Percentiles rank a stretch among this genome's conserved stretches.
These are phyloP conservation scores for Cydia amplana DNA, from an alignment of 1,140 invertebrate genomes.

Conservation along the genomic window DNA sequence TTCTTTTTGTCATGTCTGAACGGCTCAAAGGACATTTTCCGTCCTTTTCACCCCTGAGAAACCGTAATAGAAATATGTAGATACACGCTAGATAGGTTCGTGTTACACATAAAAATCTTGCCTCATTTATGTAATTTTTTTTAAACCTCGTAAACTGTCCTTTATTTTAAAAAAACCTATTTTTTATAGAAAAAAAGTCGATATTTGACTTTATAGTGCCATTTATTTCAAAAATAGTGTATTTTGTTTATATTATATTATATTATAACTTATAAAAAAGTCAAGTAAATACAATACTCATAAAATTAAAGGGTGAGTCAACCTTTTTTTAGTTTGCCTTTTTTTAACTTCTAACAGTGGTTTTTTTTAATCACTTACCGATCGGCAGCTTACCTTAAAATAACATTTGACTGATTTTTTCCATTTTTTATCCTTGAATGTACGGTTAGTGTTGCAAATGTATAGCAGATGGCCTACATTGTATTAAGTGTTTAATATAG, in stretches of 20 bases:
- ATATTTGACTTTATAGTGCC: no score
- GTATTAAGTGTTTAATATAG: constrained; percentile 62
- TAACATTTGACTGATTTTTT: constrained; percentile 21
- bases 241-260: no score
- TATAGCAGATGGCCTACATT: constrained; percentile 57
- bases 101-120: constrained; percentile 23
- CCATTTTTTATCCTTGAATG: constrained; percentile 6
- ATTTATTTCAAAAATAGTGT: no score
- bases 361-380: background rate
- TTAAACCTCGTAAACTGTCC: background rate
- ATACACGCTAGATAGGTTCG: constrained; percentile 28
- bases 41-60: constrained; percentile 20
- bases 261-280: no score
- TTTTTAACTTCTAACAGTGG: background rate
- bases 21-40: constrained; percentile 15
- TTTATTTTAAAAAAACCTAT: no score
- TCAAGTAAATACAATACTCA: no score
- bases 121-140: background rate
- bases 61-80: constrained; percentile 8
- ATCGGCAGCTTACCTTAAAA: constrained; percentile 14
- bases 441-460: constrained; percentile 28
- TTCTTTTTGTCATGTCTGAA: background rate
- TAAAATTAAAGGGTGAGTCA: no score
- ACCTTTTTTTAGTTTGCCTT: background rate
- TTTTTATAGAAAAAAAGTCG: no score